Evolutionary conservation across 2,113 vertebrate genomes (phyloP).

Genomic region (Chloroceryle aenea): DNA sequence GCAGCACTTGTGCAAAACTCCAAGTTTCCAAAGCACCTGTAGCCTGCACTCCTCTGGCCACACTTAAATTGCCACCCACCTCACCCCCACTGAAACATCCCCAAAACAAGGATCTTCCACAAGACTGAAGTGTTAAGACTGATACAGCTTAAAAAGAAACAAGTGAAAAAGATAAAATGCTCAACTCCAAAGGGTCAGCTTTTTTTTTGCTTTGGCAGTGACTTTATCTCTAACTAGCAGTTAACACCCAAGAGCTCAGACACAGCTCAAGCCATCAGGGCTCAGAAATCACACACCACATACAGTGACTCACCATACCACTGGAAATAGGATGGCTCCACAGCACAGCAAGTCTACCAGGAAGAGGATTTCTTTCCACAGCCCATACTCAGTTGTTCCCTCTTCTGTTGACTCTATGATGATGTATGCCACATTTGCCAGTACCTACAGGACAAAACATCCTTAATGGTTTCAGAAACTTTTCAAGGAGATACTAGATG

Average conservation of each 20-base stretch:
- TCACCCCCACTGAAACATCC: background rate
- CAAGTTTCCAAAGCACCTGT: background rate
- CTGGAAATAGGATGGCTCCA: slow-evolving; percentile 89
- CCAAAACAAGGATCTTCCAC: background rate
- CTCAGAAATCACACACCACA: background rate
- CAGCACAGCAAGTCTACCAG: slow-evolving; percentile 88
- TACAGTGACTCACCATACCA: slow-evolving; percentile 81
- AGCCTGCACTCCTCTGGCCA: background rate
- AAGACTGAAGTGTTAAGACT: background rate
- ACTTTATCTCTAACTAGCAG: background rate
- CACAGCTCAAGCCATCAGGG: background rate
- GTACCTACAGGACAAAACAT: slow-evolving; percentile 69
- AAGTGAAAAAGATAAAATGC: background rate
- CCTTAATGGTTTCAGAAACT: background rate
- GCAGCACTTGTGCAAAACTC: background rate
- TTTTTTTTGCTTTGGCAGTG: background rate
- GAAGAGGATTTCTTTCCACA: slow-evolving; percentile 89
- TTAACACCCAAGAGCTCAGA: background rate
- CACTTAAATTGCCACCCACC: background rate
- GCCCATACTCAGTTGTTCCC: slow-evolving; percentile 83
- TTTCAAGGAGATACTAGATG: background rate
- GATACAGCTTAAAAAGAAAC: background rate
- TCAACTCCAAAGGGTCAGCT: background rate
- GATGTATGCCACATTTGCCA: slow-evolving; percentile 88
- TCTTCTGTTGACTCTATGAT: slow-evolving; percentile 90